phyloP scores from a whole-genome alignment of 2,113 vertebrate genomes.

The Pelodiscus sinensis region DNA sequence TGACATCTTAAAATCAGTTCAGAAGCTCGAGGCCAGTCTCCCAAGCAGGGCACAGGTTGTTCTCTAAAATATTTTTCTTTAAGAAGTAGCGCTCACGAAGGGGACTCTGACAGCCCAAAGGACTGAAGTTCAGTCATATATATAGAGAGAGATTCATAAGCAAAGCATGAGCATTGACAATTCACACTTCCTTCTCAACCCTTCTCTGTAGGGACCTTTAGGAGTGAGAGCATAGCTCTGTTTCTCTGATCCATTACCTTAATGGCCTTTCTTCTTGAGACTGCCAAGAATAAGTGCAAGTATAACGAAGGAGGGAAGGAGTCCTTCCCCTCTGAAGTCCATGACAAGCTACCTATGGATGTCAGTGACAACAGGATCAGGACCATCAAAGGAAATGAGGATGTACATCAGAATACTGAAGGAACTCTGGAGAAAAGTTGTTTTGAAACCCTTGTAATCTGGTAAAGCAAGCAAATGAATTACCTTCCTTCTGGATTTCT shows the following conservation, averaged over 20 bases:
- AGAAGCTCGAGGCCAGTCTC: background rate
- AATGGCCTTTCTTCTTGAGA: constrained; percentile 11
- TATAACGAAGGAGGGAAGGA: constrained; percentile 42
- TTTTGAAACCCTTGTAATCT: constrained; percentile 25
- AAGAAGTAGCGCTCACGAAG: background rate
- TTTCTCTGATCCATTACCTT: background rate
- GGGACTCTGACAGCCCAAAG: background rate
- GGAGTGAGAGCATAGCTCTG: accelerated
- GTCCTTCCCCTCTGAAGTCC: constrained; percentile 48
- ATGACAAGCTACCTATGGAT: constrained; percentile 55
- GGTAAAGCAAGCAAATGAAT: constrained; percentile 38
- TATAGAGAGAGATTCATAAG: accelerated
- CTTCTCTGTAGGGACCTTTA: accelerated
- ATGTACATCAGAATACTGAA: background rate
- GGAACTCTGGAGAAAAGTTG: background rate
- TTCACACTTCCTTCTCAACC: background rate
- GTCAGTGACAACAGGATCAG: constrained; percentile 11
- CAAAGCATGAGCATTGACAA: background rate
- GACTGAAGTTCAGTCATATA: background rate
- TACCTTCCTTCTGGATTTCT: constrained; percentile 18
- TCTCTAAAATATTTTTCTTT: background rate
- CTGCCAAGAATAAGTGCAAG: constrained; percentile 19
- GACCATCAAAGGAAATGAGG: constrained; percentile 57
- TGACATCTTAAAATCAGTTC: background rate
- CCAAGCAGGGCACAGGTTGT: background rate